Conservation (phyloP, 2,113 vertebrate genomes). For the Arizona elegans region DNA sequence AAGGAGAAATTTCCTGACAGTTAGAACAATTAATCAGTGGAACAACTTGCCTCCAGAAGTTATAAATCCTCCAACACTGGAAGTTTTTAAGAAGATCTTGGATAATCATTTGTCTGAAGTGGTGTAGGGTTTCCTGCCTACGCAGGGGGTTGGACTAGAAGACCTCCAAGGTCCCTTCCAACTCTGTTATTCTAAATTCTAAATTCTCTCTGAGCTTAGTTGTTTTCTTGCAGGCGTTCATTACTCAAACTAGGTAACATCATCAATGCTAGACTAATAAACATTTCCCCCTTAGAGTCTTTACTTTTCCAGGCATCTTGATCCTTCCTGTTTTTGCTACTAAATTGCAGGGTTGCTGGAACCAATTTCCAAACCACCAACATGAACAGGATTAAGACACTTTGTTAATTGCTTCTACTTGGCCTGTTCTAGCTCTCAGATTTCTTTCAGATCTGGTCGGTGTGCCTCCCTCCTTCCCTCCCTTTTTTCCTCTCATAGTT, state of each 20-base stretch:
- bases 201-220: not conserved
- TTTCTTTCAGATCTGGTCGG: not conserved
- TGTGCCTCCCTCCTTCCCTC: not conserved
- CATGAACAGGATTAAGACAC: not conserved
- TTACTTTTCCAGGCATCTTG: not conserved
- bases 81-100: no score
- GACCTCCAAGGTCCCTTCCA: no score
- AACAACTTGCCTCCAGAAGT: no score
- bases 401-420: not conserved
- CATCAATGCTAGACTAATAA: not conserved
- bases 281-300: not conserved
- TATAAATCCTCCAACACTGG: no score
- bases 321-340: not conserved
- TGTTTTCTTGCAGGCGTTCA: not conserved
- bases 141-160: no score
- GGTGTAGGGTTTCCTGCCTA: no score
- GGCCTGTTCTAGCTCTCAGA: not conserved
- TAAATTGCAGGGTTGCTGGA: not conserved
- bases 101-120: no score
- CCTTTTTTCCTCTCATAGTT: not conserved
- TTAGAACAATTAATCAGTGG: no score
- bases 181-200: no score
- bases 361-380: not conserved
- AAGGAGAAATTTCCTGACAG: no score
- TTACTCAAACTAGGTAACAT: not conserved